Evolutionary conservation across 2,113 vertebrate genomes (phyloP), one percentile per base, ranked within the genome.

Genomic region (Sprattus sprattus): DNA sequence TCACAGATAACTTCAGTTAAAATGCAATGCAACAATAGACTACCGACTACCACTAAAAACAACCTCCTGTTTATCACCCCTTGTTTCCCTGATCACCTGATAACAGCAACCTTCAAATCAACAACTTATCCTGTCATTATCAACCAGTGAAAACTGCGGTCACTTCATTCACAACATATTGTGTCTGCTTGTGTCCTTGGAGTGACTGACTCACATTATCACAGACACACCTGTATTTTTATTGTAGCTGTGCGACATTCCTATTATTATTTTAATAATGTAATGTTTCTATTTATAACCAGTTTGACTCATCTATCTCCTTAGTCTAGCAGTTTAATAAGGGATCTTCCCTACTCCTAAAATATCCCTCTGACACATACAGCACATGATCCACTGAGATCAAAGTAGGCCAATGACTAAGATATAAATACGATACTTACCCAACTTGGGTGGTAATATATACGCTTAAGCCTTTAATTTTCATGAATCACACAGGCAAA

Each of bases 381-480:
- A 28, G 11, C 10, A 13, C 25, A 78, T 32, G 11, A 78, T 11
- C 71, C 4, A 32, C 71, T 78, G 28, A 44, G 28, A 78, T 78
- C 71, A 78, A 78, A 78, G 71, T 13, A 32, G 25, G 28, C 71
- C 71, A 78, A 39, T 15, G 32, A 16, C 71, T 39, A 32, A 39
- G 15, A 16, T 32, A 78, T 15, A 78, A 78, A 78, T 78, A 78
- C 39, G 28, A 39, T 78, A 78, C 71, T 78, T 78, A 78, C 28
- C 15, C 13, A 78, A 78, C 71, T 11, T 78, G 32, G 71, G 71
- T 78, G 71, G 71, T 15, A 78, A 78, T 78, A 44, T 32, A 78
- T 32, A 39, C 32, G 25, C 15, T 78, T 78, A 78, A 78, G 71
- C 71, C 71, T 78, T 32, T 78, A 78, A 78, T 78, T 78, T 78